phyloP scores from a whole-genome alignment of 1,140 invertebrate genomes.

The Neoseiulus cucumeris region DNA sequence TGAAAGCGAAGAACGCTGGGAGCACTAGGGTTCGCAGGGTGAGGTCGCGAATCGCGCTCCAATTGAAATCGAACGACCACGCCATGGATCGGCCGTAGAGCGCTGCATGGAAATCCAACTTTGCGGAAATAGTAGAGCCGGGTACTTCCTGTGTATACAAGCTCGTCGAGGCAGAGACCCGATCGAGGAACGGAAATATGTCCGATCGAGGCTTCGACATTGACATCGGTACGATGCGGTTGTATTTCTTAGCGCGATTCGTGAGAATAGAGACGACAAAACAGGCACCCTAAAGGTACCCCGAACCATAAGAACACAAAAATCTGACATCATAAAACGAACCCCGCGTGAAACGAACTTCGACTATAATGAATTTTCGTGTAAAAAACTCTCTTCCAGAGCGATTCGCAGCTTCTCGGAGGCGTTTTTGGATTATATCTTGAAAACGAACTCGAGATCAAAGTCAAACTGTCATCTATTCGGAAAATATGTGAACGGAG shows the following conservation, averaged over 20 bases:
- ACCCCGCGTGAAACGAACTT: too few relatives aligned
- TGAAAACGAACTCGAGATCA: too few relatives aligned
- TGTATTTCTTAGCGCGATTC: constrained; percentile 71
- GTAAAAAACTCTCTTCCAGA: too few relatives aligned
- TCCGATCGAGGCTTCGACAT: constrained; percentile 83
- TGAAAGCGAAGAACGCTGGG: constrained; percentile 49
- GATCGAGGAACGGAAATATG: constrained; percentile 70
- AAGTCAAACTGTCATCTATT: too few relatives aligned
- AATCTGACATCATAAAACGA: too few relatives aligned
- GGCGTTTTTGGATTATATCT: too few relatives aligned
- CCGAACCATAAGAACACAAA: too few relatives aligned
- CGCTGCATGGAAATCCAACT: constrained; percentile 67
- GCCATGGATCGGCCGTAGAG: constrained; percentile 27
- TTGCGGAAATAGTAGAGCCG: constrained; percentile 68
- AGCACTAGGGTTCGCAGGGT: constrained; percentile 47
- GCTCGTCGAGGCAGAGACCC: constrained; percentile 65
- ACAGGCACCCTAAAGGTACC: too few relatives aligned
- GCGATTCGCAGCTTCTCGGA: too few relatives aligned
- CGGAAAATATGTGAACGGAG: too few relatives aligned
- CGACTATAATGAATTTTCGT: too few relatives aligned
- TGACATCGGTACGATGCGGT: constrained; percentile 62
- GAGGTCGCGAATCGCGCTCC: constrained; percentile 46
- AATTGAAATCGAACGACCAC: constrained; percentile 37
- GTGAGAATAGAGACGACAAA: constrained; percentile 74
- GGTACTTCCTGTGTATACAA: constrained; percentile 68